These are phyloP conservation scores for fruit fly (Drosophila melanogaster) DNA, from an alignment of 1,140 invertebrate genomes.

Conservation along the genomic window DNA sequence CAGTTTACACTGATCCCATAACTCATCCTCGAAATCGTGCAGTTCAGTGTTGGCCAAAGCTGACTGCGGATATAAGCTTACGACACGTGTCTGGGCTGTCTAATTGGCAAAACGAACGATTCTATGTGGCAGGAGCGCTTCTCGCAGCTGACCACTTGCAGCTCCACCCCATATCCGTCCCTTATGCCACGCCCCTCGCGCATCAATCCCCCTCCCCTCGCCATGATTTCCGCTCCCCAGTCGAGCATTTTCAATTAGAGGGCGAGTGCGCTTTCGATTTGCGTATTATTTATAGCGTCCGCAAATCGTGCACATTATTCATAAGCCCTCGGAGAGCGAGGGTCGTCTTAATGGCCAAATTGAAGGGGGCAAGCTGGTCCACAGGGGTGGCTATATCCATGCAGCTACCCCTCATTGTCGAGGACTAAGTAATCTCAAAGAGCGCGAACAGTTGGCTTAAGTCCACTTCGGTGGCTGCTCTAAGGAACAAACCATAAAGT, in stretches of 20 bases:
- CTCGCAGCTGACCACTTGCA: conserved; percentile 39
- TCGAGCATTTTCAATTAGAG: conserved; percentile 77
- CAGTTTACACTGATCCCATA: neutral
- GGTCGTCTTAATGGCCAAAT: conserved; percentile 64
- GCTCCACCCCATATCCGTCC: neutral
- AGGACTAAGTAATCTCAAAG: conserved; percentile 30
- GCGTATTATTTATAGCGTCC: conserved; percentile 81
- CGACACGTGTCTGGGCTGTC: conserved; percentile 79
- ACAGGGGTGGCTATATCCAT: conserved; percentile 6
- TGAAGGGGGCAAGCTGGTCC: conserved; percentile 7
- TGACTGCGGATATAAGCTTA: conserved; percentile 73
- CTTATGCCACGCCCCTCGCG: neutral
- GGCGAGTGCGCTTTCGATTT: conserved; percentile 80
- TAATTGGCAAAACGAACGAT: conserved; percentile 79
- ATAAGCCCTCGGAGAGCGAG: conserved; percentile 60
- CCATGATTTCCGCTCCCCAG: conserved; percentile 32
- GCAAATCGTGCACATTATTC: conserved; percentile 81
- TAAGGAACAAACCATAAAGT: neutral
- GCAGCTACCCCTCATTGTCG: conserved; percentile 29
- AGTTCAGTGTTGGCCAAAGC: conserved; percentile 16
- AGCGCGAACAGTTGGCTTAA: conserved; percentile 13
- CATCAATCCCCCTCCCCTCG: neutral
- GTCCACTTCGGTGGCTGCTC: neutral
- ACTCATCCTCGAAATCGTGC: neutral
- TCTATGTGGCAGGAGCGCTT: conserved; percentile 41